Evolutionary conservation across 2,888 invertebrate genomes (phyloP).

Genomic region (Nasonia oneida): DNA sequence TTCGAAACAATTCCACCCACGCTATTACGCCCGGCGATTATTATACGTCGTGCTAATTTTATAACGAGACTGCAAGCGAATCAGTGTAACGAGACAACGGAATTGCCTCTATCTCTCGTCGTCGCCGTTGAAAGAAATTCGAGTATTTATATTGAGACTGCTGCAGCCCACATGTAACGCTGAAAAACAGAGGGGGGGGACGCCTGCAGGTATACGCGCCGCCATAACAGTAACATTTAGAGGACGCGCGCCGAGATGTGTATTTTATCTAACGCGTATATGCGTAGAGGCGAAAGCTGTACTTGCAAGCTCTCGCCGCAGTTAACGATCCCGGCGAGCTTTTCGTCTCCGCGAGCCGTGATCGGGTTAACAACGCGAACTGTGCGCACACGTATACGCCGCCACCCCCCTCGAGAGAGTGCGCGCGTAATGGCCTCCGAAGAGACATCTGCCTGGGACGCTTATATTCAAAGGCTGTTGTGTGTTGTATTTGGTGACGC

Average conservation of each 20-base stretch:
- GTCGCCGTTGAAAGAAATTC: not conserved
- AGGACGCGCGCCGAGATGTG: not conserved
- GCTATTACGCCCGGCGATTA: not conserved
- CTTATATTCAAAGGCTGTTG: not conserved
- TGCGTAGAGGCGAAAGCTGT: not conserved
- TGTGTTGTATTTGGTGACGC: no score
- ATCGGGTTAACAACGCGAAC: conserved; percentile 57
- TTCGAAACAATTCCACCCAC: conserved; percentile 22
- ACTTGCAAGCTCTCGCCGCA: not conserved
- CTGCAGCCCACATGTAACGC: not conserved
- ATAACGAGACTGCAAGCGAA: not conserved
- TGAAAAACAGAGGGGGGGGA: not conserved
- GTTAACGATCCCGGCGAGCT: conserved; percentile 63
- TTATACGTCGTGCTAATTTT: not conserved
- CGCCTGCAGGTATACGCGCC: not conserved
- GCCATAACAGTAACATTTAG: conserved; percentile 51
- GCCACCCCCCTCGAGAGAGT: not conserved
- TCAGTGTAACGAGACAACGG: not conserved
- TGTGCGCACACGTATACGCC: not conserved
- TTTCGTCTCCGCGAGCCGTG: conserved; percentile 60
- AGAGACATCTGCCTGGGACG: conserved; percentile 32
- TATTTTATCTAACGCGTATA: not conserved
- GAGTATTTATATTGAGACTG: not conserved
- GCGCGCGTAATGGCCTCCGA: conserved; percentile 38
- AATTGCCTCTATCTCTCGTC: not conserved